phyloP scores from a whole-genome alignment of 2,888 invertebrate species.

The Acanthosepion esculentum region DNA sequence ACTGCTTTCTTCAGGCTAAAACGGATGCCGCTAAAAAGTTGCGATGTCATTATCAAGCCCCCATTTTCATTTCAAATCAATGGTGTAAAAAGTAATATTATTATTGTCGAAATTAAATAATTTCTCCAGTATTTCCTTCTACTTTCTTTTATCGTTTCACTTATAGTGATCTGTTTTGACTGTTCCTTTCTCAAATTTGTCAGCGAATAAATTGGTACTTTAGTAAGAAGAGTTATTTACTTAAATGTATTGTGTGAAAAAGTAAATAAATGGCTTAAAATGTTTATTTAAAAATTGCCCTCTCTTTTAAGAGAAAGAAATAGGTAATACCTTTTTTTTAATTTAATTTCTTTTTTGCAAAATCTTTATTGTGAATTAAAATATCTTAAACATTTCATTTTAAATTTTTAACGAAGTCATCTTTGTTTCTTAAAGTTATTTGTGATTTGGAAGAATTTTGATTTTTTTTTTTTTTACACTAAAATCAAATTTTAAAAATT shows the following conservation, averaged over 20 bases:
- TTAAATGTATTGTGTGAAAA: not conserved
- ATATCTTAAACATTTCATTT: too few relatives aligned
- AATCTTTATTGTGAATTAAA: too few relatives aligned
- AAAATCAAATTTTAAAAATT: too few relatives aligned
- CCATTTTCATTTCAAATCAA: not conserved
- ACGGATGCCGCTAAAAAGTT: constrained; percentile 3
- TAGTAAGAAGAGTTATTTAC: not conserved
- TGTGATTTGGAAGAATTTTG: too few relatives aligned
- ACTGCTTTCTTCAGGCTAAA: not conserved
- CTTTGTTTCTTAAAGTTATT: too few relatives aligned
- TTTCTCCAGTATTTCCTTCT: not conserved
- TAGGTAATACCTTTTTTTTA: too few relatives aligned
- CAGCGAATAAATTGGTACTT: not conserved
- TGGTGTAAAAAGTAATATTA: not conserved
- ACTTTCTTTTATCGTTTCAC: not conserved
- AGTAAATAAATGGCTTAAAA: not conserved
- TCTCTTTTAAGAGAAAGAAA: too few relatives aligned
- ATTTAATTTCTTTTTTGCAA: too few relatives aligned
- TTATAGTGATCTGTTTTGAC: not conserved
- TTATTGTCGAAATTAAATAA: not conserved
- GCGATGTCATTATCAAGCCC: constrained; percentile 9
- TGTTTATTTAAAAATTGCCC: not conserved
- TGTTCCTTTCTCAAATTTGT: not conserved
- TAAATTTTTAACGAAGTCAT: too few relatives aligned
- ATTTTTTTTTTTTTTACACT: too few relatives aligned